These are phyloP conservation scores for Holcopasites calliopsidis DNA, from an alignment of 1,140 invertebrate genomes.

Conservation along the genomic window DNA sequence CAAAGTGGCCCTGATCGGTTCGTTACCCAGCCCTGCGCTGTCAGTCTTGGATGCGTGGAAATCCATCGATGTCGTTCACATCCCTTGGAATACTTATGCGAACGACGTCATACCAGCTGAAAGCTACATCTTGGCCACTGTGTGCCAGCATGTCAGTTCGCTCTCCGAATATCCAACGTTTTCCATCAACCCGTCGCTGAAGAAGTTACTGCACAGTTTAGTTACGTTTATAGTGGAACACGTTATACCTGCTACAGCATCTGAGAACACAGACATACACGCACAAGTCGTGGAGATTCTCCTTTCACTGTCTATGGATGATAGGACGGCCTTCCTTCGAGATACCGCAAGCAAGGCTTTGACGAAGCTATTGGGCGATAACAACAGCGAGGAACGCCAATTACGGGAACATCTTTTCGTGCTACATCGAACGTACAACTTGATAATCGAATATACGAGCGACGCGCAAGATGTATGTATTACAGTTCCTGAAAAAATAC, in stretches of 20 bases:
- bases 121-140: constrained; percentile 86
- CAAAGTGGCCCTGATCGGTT: constrained; percentile 80
- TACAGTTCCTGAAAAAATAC: constrained; percentile 84
- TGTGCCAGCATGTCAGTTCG: constrained; percentile 81
- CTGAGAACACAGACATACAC: constrained; percentile 76
- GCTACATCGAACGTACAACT: constrained; percentile 85
- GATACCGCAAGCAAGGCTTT: constrained; percentile 82
- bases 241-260: constrained; percentile 79
- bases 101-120: constrained; percentile 91
- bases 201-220: constrained; percentile 84
- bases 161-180: constrained; percentile 82
- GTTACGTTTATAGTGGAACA: constrained; percentile 86
- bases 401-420: constrained; percentile 84
- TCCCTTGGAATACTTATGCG: constrained; percentile 84
- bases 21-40: constrained; percentile 81
- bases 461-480: constrained; percentile 75
- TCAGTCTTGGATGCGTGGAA: constrained; percentile 85
- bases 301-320: constrained; percentile 87
- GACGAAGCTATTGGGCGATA: constrained; percentile 82
- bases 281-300: constrained; percentile 82
- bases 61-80: constrained; percentile 78
- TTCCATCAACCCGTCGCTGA: constrained; percentile 85
- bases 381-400: constrained; percentile 83
- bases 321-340: constrained; percentile 86
- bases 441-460: constrained; percentile 83